Base-by-base conservation (phyloP, 2,113 vertebrate species). In the Prionailurus bengalensis region DNA sequence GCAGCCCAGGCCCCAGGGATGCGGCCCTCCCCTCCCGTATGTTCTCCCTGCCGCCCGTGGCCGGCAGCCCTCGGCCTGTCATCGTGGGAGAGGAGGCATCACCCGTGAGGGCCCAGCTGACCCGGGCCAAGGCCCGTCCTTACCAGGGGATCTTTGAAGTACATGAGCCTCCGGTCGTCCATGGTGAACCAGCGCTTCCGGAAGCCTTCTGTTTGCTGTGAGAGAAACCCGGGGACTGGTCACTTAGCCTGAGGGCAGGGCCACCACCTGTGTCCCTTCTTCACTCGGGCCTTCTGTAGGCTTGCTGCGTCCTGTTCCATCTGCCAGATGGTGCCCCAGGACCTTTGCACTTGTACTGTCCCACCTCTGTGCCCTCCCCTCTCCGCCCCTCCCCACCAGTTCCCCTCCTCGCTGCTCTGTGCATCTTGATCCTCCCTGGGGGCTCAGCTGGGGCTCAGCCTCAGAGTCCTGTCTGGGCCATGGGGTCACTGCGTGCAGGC, bases 141-240 rank as follows among this genome's bases (percentile, higher is more conserved):
- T 98, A 99, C 99, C 99, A 99, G 98, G 16, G 99, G 99, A 96
- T 99, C 99, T 98, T 99, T 99, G 98, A 99, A 99, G 93, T 99
- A 99, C 99, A 99, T 99, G 96, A 99, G 99, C 87, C 99, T 99
- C 29, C 99, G 98, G 98, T 99, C 99, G 7, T 99, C 99, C 99
- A 99, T 99, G 4, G 99, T 99, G 76, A 99, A 99, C 99, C 99
- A 99, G 55, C 99, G 99, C 96, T 99, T 99, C 99, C 99, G 99
- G 97, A 99, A 99, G 25, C 99, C 99, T 97, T 99, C 99, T 2
- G 99, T 99, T 98, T 99, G 99, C 99, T 99, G 98, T 2, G 79
- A 86, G 17, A 45, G 78, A 15, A 12, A 14, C 73, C 33, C 42
- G 0, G 95, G 29, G 89, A n/a, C 21, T 36, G 16, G 42, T 10